These are phyloP conservation scores for Pyxicephalus adspersus DNA, from an alignment of 2,113 vertebrate genomes.

Conservation along the genomic window DNA sequence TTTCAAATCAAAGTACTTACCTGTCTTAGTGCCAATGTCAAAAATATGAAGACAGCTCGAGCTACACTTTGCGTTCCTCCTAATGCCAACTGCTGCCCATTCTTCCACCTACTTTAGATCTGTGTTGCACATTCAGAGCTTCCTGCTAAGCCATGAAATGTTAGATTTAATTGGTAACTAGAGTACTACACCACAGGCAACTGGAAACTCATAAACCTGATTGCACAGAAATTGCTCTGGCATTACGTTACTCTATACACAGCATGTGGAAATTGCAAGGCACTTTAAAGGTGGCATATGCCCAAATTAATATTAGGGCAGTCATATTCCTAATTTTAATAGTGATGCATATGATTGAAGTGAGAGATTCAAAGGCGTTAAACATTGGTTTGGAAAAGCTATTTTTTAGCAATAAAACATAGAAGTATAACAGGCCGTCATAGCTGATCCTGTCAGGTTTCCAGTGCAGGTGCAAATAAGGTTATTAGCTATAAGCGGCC, in stretches of 20 bases:
- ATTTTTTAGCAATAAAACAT: no score
- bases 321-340: background rate
- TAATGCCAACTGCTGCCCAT: no score
- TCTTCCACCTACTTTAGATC: no score
- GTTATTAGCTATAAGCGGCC: background rate
- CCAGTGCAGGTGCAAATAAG: background rate
- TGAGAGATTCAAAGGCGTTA: no score
- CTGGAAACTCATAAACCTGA: background rate
- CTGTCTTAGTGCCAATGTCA: no score
- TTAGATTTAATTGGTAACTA: no score
- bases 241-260: background rate
- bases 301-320: background rate
- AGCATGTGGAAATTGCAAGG: background rate
- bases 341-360: background rate
- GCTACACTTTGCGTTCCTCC: no score
- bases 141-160: no score
- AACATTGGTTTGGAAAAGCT: no score
- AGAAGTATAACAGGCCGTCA: background rate
- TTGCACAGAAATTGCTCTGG: slow-evolving; percentile 2
- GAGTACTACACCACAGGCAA: background rate
- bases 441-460: background rate
- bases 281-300: background rate
- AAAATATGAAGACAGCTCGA: no score
- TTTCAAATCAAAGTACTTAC: no score
- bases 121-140: no score